A percentile compares a stretch with the other conserved stretches of the same genome.
Evolutionary conservation across 2,113 vertebrate genomes (phyloP).

Genomic region (Chaetops frenatus): DNA sequence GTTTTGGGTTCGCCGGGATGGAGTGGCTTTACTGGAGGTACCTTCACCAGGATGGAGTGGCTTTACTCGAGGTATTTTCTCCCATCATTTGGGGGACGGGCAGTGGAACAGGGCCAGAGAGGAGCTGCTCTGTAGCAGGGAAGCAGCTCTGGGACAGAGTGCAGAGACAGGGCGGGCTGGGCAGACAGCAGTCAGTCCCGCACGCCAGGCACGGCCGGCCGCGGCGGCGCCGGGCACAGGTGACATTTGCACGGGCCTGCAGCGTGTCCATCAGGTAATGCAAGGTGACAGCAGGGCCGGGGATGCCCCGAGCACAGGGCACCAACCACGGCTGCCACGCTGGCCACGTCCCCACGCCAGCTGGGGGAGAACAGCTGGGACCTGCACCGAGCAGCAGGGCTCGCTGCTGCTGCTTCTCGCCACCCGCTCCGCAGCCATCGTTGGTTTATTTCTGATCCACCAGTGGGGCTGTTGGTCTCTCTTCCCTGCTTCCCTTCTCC

Average conservation of each 20-base stretch:
- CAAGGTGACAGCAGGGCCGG: neutral
- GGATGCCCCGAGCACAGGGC: neutral
- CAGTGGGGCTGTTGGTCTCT: neutral
- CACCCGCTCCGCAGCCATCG: neutral
- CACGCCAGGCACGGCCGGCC: neutral
- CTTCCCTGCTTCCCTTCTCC: neutral
- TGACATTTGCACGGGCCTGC: slow-evolving; percentile 26
- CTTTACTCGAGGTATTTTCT: neutral
- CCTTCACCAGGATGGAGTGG: no score
- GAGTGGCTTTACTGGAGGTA: no score
- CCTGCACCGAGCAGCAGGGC: neutral
- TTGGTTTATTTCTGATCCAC: neutral
- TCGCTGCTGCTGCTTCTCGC: neutral
- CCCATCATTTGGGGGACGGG: neutral
- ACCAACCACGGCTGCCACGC: neutral
- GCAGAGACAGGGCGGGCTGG: fast-evolving
- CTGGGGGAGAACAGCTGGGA: neutral
- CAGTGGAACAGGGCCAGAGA: neutral
- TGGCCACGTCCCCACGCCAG: neutral
- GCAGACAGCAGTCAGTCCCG: neutral
- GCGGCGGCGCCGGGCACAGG: neutral
- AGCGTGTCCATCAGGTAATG: slow-evolving; percentile 1
- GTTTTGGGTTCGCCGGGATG: neutral
- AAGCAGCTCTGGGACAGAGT: neutral
- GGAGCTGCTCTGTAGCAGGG: neutral